phyloP scores from a whole-genome alignment of 2,113 vertebrate genomes.

The Phoxinus phoxinus region DNA sequence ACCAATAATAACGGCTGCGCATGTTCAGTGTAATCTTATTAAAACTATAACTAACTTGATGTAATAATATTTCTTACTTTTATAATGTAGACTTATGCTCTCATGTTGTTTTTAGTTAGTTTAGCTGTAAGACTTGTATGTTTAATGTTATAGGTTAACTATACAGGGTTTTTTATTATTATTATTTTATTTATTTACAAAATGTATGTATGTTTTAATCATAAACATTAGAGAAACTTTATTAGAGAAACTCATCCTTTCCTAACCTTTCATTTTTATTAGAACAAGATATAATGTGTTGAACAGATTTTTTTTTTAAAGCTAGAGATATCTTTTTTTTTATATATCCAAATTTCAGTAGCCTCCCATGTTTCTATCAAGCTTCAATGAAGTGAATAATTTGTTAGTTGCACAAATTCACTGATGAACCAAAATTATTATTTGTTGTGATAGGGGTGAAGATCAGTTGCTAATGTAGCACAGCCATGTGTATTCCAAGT shows the following conservation, averaged over 20 bases:
- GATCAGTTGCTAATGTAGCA: slow-evolving; percentile 48
- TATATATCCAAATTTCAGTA: neutral
- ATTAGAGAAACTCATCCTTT: neutral
- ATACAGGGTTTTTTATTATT: too few species aligned
- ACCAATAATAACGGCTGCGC: too few species aligned
- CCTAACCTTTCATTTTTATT: neutral
- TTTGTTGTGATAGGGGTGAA: slow-evolving; percentile 11
- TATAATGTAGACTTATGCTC: neutral
- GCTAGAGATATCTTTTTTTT: too few species aligned
- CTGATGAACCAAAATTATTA: neutral
- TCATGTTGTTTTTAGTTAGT: neutral
- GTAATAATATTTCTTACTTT: neutral
- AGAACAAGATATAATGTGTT: neutral
- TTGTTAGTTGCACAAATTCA: neutral
- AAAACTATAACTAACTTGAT: too few species aligned
- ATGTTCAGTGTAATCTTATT: too few species aligned
- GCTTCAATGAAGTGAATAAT: neutral
- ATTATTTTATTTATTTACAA: neutral
- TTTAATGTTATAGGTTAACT: neutral
- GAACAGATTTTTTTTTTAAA: too few species aligned
- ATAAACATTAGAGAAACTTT: too few species aligned
- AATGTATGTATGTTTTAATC: neutral
- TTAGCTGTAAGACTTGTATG: neutral
- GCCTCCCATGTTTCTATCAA: neutral
- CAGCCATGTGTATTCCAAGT: slow-evolving; percentile 20